These are phyloP conservation scores for Congeria kusceri DNA, from an alignment of 2,888 invertebrate genomes.

Conservation along the genomic window DNA sequence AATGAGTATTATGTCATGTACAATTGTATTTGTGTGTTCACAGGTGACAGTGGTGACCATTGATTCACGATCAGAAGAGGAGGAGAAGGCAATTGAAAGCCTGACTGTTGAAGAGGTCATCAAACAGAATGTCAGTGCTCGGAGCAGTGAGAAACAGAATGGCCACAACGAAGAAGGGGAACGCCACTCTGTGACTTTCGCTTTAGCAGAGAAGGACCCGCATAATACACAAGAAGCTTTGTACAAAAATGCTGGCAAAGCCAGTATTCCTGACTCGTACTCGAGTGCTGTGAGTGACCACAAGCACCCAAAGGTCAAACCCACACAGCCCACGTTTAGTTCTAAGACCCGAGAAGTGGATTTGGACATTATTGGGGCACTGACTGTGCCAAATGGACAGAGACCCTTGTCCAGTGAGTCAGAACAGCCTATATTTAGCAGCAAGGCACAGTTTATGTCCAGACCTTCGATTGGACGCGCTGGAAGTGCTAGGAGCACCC, in stretches of 20 bases:
- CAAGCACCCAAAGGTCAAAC: slow-evolving; percentile 58
- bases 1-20: too few relatives aligned
- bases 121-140: slow-evolving; percentile 47
- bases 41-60: slow-evolving; percentile 72
- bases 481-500: slow-evolving; percentile 55
- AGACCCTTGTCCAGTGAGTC: slow-evolving; percentile 51
- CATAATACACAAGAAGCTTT: slow-evolving; percentile 30
- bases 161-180: slow-evolving; percentile 45
- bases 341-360: slow-evolving; percentile 58
- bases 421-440: slow-evolving; percentile 19
- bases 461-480: slow-evolving; percentile 30
- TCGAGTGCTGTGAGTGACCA: slow-evolving; percentile 62
- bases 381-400: slow-evolving; percentile 51
- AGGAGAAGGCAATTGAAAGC: slow-evolving; percentile 69
- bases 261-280: slow-evolving; percentile 62
- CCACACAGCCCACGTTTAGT: slow-evolving; percentile 60
- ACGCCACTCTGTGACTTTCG: slow-evolving; percentile 58
- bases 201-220: slow-evolving; percentile 26
- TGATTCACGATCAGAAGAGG: slow-evolving; percentile 66
- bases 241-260: slow-evolving; percentile 55
- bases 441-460: slow-evolving; percentile 36
- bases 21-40: too few relatives aligned
- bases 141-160: slow-evolving; percentile 47
- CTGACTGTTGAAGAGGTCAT: slow-evolving; percentile 75
- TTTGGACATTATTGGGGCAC: slow-evolving; percentile 58